Evolutionary conservation across 1,140 invertebrate genomes (phyloP).

Genomic region (Agrilus planipennis): DNA sequence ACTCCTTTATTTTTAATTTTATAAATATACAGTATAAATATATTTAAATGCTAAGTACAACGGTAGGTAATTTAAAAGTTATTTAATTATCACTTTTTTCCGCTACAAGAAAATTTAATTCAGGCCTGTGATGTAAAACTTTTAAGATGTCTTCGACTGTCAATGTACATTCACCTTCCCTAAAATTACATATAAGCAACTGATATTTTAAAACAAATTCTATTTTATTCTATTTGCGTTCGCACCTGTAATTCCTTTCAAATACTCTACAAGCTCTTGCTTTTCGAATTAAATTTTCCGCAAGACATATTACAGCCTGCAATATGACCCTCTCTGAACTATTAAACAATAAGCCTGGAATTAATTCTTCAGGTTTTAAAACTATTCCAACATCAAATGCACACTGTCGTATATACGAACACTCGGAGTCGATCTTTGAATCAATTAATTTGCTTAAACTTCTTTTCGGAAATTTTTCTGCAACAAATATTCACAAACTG

Average conservation of each 20-base stretch:
- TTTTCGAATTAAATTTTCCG: constrained; percentile 24
- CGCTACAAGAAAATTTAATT: not conserved
- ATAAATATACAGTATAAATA: too few relatives aligned
- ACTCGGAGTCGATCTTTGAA: constrained; percentile 12
- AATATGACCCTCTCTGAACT: constrained; percentile 23
- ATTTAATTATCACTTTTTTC: not conserved
- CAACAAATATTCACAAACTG: not conserved
- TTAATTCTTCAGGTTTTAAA: constrained; percentile 24
- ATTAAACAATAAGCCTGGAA: constrained; percentile 18
- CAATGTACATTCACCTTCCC: not conserved
- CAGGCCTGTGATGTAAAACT: not conserved
- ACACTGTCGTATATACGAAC: constrained; percentile 20
- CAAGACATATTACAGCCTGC: constrained; percentile 24
- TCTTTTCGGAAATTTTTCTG: not conserved
- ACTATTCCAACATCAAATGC: constrained; percentile 23
- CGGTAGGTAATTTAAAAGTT: too few relatives aligned
- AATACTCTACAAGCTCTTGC: constrained; percentile 17
- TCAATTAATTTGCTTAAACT: constrained; percentile 9
- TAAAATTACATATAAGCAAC: not conserved
- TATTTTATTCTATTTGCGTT: not conserved
- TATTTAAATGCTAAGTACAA: too few relatives aligned
- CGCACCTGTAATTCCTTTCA: constrained; percentile 14
- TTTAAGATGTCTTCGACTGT: not conserved
- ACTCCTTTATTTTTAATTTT: too few relatives aligned
- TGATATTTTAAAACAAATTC: not conserved